These are phyloP conservation scores for Dolichomitus sp. DNA, from an alignment of 2,888 invertebrate species.

Conservation along the genomic window DNA sequence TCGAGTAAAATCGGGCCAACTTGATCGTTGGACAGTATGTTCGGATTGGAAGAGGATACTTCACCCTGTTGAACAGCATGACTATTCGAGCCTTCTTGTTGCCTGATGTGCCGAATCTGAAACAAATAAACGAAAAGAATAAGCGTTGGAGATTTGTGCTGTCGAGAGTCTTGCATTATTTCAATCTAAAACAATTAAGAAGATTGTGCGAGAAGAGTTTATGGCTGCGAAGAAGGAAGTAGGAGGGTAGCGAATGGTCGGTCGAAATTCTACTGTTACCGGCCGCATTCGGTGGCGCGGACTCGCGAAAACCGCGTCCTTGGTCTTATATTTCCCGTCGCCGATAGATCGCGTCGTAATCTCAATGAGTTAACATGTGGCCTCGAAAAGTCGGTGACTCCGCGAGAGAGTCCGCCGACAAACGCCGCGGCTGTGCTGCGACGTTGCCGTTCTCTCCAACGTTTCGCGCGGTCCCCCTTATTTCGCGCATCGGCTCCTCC, in stretches of 20 bases:
- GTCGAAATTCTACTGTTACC: slow-evolving; percentile 79
- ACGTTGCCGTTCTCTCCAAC: slow-evolving; percentile 60
- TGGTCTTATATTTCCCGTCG: slow-evolving; percentile 83
- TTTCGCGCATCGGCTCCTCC: slow-evolving; percentile 60
- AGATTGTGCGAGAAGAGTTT: neutral
- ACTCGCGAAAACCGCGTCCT: slow-evolving; percentile 81
- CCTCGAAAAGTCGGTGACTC: slow-evolving; percentile 86
- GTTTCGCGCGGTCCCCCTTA: slow-evolving; percentile 25
- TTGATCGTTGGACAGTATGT: slow-evolving; percentile 90
- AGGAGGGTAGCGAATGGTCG: slow-evolving; percentile 8
- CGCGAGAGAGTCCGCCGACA: slow-evolving; percentile 74
- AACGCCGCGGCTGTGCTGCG: slow-evolving; percentile 64
- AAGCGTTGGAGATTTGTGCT: neutral
- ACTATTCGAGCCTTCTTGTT: slow-evolving; percentile 87
- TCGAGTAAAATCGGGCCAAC: slow-evolving; percentile 92
- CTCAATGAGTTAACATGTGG: slow-evolving; percentile 83
- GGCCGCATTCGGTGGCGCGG: slow-evolving; percentile 68
- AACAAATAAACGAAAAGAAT: neutral
- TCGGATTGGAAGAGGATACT: slow-evolving; percentile 97
- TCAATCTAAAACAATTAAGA: slow-evolving; percentile 11
- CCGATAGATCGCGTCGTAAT: slow-evolving; percentile 85
- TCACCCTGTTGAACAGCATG: slow-evolving; percentile 98
- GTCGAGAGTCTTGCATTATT: neutral
- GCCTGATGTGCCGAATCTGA: slow-evolving; percentile 91
- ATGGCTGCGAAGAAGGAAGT: neutral